These are phyloP conservation scores for Anthoscopus minutus DNA, from an alignment of 2,113 vertebrate species.

Conservation along the genomic window DNA sequence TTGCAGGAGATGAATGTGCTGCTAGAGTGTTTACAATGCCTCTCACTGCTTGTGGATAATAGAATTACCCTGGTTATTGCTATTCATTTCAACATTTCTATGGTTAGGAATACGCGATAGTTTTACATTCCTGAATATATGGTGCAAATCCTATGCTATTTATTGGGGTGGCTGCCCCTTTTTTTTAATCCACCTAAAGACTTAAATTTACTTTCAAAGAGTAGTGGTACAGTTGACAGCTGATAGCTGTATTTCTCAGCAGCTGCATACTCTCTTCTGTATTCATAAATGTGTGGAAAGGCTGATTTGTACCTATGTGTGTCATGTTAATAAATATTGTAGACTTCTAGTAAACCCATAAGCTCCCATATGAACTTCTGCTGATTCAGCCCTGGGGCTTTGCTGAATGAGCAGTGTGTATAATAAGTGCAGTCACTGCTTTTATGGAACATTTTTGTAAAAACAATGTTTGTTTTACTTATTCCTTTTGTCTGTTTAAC, in stretches of 20 bases:
- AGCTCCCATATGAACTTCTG: background rate
- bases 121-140: background rate
- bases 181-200: background rate
- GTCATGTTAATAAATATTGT: background rate
- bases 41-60: constrained; percentile 47
- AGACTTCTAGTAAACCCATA: background rate
- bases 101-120: background rate
- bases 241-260: background rate
- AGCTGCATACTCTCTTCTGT: background rate
- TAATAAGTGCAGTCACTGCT: background rate
- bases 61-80: constrained; percentile 57
- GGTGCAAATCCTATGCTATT: background rate
- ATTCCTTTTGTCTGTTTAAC: constrained; percentile 11
- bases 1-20: constrained; percentile 32
- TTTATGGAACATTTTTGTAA: background rate
- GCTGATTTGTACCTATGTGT: background rate
- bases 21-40: constrained; percentile 46
- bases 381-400: background rate
- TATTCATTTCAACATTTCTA: constrained; percentile 3
- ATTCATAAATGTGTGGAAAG: background rate
- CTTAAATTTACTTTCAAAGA: background rate
- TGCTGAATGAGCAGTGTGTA: background rate
- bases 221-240: background rate
- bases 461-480: background rate
- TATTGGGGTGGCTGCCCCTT: background rate